Evolutionary conservation across 2,888 invertebrate species (phyloP), one percentile per base, ranked within the genome.

Genomic region (Camponotus fellah): DNA sequence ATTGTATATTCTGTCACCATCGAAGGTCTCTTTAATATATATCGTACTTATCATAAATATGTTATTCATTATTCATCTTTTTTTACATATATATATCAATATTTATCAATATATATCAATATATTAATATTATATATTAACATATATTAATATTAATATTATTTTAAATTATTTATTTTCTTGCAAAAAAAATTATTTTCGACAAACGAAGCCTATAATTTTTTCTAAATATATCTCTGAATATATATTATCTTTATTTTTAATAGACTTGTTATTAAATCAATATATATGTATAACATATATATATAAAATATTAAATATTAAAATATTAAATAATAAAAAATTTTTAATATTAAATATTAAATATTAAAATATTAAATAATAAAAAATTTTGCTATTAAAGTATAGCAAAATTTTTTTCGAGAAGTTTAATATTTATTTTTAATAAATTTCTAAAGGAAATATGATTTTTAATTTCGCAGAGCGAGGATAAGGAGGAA

Each of bases 1-100:
- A 88, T 80, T 94, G 94, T 85, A 89, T 94, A n/a, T 94, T 94
- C 88, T 94, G 94, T 77, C 91, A 92, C 83, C 93, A 94, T 83
- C 91, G 87, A 91, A 94, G 94, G 94, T 94, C 84, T 58, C 40
- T 17, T n/a, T 43, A 82, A 83, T 85, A 43, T 10, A 1, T 43
- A 26, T 71, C 46, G 65, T 75, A 43, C 10, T 37, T 14, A 17
- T 40, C 49, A n/a, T 14, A 43, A 43, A 43, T 12, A 21, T 76
- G 32, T 56, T 65, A 75, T 26, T 37, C 37, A 62, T 64, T 62
- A 53, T 53, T 46, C 14, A 53, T 26, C 21, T 14, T 79, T 14
- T n/a, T 37, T 6, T 37, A 37, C 4, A 37, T 37, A 37, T 26
- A 26, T 26, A 6, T 37, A 37, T 37, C 5, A 37, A 37, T 37